These are phyloP conservation scores for Gyps fulvus DNA, from an alignment of 2,113 vertebrate genomes.

Conservation along the genomic window DNA sequence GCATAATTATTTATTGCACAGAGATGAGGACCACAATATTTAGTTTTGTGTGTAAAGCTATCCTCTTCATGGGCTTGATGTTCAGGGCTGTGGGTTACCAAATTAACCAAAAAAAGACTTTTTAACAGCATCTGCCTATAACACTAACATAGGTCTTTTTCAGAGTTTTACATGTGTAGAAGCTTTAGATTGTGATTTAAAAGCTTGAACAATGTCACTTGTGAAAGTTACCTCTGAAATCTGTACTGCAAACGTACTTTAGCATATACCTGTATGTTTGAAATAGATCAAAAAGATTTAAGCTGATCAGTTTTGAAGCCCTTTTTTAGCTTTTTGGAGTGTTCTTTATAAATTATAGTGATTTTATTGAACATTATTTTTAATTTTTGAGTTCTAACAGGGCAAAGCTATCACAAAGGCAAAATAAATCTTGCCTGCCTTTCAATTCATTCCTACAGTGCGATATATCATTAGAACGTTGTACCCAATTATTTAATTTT, in stretches of 20 bases:
- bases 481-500: neutral
- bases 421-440: neutral
- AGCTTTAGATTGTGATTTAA: neutral
- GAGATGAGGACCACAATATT: neutral
- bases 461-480: rapidly evolving
- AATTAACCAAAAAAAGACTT: neutral
- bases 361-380: neutral
- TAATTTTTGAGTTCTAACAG: neutral
- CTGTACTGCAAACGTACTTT: neutral
- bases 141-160: neutral
- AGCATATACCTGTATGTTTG: neutral
- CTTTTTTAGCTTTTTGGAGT: neutral
- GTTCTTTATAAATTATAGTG: neutral
- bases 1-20: neutral
- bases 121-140: neutral
- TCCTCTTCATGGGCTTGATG: neutral
- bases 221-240: neutral
- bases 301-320: neutral
- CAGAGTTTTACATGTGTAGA: neutral
- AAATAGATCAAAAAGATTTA: neutral
- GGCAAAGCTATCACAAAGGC: neutral
- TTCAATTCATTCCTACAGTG: neutral
- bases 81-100: neutral
- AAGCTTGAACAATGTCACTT: neutral
- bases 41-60: neutral